Evolutionary conservation across 1,140 invertebrate species (phyloP).

Genomic region (Drosophila prosaltans): DNA sequence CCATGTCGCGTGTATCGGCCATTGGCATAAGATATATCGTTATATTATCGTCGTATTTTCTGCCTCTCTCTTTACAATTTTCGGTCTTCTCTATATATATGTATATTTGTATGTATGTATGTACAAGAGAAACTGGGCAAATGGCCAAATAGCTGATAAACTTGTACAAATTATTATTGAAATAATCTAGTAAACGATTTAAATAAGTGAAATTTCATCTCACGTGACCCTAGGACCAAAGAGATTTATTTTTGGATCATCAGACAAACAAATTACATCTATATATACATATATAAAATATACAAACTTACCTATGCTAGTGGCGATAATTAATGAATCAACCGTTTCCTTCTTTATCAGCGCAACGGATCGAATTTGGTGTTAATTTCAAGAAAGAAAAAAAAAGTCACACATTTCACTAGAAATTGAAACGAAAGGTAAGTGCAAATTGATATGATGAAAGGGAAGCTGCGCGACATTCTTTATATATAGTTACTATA

Average conservation of each 20-base stretch:
- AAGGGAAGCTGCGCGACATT: slow-evolving; percentile 9
- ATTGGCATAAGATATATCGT: slow-evolving; percentile 66
- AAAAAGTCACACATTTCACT: slow-evolving; percentile 46
- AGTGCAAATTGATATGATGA: slow-evolving; percentile 64
- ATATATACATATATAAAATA: too few species aligned
- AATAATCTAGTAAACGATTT: slow-evolving; percentile 6
- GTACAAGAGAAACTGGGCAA: slow-evolving; percentile 38
- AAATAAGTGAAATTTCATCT: slow-evolving; percentile 7
- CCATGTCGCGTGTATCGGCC: slow-evolving; percentile 64
- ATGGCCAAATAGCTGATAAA: slow-evolving; percentile 28
- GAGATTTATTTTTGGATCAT: slow-evolving; percentile 38
- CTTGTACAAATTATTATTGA: slow-evolving; percentile 28
- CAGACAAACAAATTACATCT: slow-evolving; percentile 25
- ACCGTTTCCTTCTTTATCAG: slow-evolving; percentile 40
- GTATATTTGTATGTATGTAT: too few species aligned
- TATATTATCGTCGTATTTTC: slow-evolving; percentile 13
- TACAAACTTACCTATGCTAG: slow-evolving; percentile 26
- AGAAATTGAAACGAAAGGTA: slow-evolving; percentile 55
- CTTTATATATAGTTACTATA: background rate
- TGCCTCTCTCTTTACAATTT: background rate
- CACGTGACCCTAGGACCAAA: background rate
- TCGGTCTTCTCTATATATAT: too few species aligned
- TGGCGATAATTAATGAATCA: slow-evolving; percentile 56
- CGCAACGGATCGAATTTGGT: slow-evolving; percentile 39
- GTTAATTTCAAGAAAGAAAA: slow-evolving; percentile 26